Evolutionary conservation across 2,888 invertebrate genomes (phyloP), one percentile per base, ranked within the genome.

Genomic region (Protophormia terraenovae): DNA sequence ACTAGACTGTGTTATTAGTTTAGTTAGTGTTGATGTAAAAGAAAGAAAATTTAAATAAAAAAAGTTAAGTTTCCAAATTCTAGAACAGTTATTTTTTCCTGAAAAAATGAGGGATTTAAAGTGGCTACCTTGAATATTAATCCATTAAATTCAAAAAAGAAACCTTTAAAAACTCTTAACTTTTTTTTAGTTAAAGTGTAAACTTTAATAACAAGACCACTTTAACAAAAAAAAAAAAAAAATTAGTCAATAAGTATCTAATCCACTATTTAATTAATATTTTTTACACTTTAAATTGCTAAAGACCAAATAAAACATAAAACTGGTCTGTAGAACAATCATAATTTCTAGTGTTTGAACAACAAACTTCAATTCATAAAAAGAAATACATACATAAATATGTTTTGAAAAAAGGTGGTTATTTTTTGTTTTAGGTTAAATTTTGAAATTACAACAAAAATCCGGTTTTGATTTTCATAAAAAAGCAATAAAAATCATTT

Each of bases 391-490:
- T 12, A 50, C 35, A 47, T 19, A 64, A 64, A 35, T 24, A 6
- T 47, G 19, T 8, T 66, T 60, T 14, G 4, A 16, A 27, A 55
- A 22, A n/a, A 73, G 69, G 73, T 64, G 45, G 32, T 41, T 64
- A 62, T 24, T 35, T 79, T 45, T 22, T 35, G 53, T 47, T 38
- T 16, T n/a, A 58, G 35, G 10, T 53, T n/a, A 16, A 69, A 41
- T 71, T 53, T 53, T 45, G 60, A 69, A 67, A 72, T 84, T 73
- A 77, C 73, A 83, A 76, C 66, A 60, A 72, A 88, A 89, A 88
- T 89, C 89, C 89, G 89, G 89, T 89, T 89, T 76, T 87, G 72
- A 88, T 88, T 88, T 87, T 87, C 86, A 89, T 86, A 88, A 89
- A 89, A 88, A 83, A 86, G 80, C 80, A 85, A 89, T 86, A 86